Evolutionary conservation across 2,888 invertebrate species (phyloP), one percentile per base, ranked within the genome.

Genomic region (Sialis fuliginosa): DNA sequence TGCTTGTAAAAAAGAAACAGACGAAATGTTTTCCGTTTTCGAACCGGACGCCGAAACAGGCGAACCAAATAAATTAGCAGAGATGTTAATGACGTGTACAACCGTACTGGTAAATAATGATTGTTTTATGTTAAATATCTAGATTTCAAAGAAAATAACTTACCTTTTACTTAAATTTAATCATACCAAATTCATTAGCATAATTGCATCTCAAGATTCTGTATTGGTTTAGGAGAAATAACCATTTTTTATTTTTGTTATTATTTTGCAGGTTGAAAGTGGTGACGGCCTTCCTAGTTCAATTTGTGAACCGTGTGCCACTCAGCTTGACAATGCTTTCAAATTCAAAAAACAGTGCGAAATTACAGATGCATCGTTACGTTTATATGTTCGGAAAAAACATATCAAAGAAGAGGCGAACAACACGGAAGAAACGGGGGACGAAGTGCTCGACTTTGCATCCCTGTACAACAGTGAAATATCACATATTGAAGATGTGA

Each of bases 271-370:
- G 63, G 63, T 70, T 46, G 60, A 60, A 44, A 53, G 49, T 44
- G 58, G 57, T 45, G 66, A 66, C 55, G 63, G 62, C 33, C 54
- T 66, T 48, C 66, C 67, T 10, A 53, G 54, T 12, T 53, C 58
- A 37, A 61, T 66, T 48, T 67, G 67, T 52, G 52, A 56, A 45
- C 55, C 55, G 52, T 67, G 67, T 53, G 50, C 59, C 30, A 59
- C 62, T 40, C 58, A 59, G 47, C 51, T 67, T 39, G 59, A 59
- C 49, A 56, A 48, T 42, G 60, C 62, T 9, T 66, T 59, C 53
- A 48, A 49, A 31, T 66, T 67, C 56, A 65, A 63, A 51, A 56
- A 59, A 52, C 62, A 61, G 48, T 61, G 61, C 51, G 61, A 64
- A 55, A 55, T 56, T 45, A 56, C 60, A 12, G 64, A 67, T 51